phyloP scores from a whole-genome alignment of 2,113 vertebrate genomes.

The Rhea pennata region DNA sequence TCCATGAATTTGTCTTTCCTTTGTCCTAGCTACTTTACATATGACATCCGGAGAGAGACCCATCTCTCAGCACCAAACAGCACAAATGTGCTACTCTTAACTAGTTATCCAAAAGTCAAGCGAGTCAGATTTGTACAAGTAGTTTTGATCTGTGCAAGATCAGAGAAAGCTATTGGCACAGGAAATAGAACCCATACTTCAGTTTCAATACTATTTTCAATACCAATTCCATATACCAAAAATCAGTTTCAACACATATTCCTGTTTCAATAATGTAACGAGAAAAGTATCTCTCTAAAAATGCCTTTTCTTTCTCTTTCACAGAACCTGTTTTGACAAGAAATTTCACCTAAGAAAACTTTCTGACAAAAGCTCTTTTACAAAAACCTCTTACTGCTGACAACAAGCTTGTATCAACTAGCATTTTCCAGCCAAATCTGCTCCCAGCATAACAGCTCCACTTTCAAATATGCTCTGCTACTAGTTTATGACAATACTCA shows the following conservation, averaged over 20 bases:
- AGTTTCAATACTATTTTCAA: neutral
- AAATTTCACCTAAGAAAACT: neutral
- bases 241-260: neutral
- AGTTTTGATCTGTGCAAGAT: neutral
- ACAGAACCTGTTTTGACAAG: neutral
- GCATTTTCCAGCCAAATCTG: neutral
- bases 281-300: neutral
- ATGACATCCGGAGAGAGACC: too few relatives aligned
- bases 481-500: neutral
- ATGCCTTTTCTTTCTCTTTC: neutral
- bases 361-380: constrained; percentile 16
- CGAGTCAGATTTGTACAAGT: neutral
- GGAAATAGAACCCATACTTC: neutral
- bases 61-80: neutral
- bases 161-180: neutral
- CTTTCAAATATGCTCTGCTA: neutral
- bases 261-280: neutral
- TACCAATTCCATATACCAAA: too few relatives aligned
- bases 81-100: neutral
- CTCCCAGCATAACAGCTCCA: neutral
- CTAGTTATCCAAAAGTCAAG: neutral
- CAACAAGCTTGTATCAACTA: neutral
- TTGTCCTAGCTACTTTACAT: neutral
- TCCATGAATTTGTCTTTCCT: neutral
- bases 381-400: constrained; percentile 25